Conservation (phyloP, 2,888 invertebrate genomes). For the Allophyes oxyacanthae region DNA sequence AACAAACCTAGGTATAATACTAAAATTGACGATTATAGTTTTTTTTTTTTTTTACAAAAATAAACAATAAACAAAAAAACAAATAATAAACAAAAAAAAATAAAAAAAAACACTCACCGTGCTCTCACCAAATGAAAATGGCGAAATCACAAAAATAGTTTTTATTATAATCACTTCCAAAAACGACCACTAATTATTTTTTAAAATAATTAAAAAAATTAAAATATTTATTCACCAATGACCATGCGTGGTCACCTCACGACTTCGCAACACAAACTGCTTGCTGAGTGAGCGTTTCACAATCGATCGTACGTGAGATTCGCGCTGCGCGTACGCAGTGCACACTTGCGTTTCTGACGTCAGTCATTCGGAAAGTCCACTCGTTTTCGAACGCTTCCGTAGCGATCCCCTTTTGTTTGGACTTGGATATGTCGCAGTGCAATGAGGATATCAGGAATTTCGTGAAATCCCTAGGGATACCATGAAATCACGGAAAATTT, state of each 20-base stretch:
- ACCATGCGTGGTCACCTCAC: constrained; percentile 13
- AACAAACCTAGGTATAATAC: background rate
- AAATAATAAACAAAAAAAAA: too few species aligned
- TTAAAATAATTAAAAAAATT: background rate
- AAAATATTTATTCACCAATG: background rate
- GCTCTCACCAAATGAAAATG: background rate
- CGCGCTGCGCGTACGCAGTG: constrained; percentile 15
- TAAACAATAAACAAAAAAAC: background rate
- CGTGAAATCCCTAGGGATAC: too few species aligned
- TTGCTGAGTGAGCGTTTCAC: constrained; percentile 51
- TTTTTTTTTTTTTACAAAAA: too few species aligned
- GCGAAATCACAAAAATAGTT: background rate
- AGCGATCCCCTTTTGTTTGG: background rate
- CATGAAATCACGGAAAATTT: too few species aligned
- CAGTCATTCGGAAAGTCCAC: constrained; percentile 26
- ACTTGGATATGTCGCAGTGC: too few species aligned
- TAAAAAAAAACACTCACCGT: background rate
- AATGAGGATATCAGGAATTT: too few species aligned
- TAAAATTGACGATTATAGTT: too few species aligned
- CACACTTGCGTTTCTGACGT: constrained; percentile 33
- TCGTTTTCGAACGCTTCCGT: constrained; percentile 21
- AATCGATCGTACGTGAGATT: constrained; percentile 47
- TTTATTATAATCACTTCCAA: background rate
- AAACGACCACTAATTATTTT: background rate
- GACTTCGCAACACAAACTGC: constrained; percentile 25